A percentile compares a stretch with the other conserved stretches of the same genome.
Conservation (phyloP, 2,113 vertebrate genomes). For the Dipodomys spectabilis region DNA sequence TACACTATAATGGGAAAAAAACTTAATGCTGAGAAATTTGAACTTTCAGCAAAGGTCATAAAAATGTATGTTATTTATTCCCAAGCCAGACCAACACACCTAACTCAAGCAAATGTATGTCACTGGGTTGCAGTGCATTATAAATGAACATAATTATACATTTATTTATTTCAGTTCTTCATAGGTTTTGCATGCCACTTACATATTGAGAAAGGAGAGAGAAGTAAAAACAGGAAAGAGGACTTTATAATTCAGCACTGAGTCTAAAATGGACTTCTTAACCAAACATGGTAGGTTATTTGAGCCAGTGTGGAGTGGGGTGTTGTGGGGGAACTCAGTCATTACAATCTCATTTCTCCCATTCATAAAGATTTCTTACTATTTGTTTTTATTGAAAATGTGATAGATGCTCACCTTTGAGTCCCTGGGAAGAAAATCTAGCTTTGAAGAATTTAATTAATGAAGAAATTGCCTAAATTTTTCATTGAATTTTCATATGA, state of each 20-base stretch:
- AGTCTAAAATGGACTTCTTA: background rate
- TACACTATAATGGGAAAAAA: conserved; percentile 8
- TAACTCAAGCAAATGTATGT: conserved; percentile 62
- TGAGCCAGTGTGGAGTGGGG: background rate
- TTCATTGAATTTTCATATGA: background rate
- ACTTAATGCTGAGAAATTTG: conserved; percentile 63
- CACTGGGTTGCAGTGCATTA: conserved; percentile 65
- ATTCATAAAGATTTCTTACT: background rate
- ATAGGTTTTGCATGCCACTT: conserved; percentile 13
- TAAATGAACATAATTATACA: conserved; percentile 60
- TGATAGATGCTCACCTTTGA: background rate
- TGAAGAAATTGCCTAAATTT: background rate
- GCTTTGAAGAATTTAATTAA: background rate
- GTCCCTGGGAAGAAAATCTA: background rate
- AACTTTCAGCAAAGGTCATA: conserved; percentile 60
- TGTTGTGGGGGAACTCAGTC: too few relatives aligned
- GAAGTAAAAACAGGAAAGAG: background rate
- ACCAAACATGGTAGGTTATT: background rate
- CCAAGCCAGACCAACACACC: background rate
- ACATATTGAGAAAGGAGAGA: background rate
- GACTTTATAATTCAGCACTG: background rate
- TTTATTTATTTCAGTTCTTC: conserved; percentile 65
- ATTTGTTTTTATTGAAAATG: background rate
- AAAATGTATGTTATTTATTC: conserved; percentile 58
- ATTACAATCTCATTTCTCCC: background rate